These are phyloP conservation scores for Boleophthalmus pectinirostris DNA, from an alignment of 2,113 vertebrate genomes.

Conservation along the genomic window DNA sequence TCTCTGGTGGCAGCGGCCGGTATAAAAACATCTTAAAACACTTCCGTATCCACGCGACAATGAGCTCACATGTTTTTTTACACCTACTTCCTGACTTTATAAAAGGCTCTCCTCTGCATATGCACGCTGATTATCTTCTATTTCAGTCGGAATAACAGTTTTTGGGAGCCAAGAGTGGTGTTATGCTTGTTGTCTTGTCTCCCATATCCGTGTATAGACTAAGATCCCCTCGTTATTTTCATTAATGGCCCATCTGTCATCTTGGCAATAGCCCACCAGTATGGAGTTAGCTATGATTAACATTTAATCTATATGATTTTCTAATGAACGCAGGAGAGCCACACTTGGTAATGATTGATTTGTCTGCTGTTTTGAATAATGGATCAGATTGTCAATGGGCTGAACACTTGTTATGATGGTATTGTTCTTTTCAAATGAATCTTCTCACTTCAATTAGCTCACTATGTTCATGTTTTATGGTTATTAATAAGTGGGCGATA, in stretches of 20 bases:
- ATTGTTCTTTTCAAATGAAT: constrained; percentile 38
- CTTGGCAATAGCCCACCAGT: constrained; percentile 69
- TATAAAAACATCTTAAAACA: constrained; percentile 58
- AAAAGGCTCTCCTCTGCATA: constrained; percentile 20
- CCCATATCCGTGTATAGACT: constrained; percentile 74
- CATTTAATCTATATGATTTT: constrained; percentile 75
- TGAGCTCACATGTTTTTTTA: constrained; percentile 48
- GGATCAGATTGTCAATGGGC: constrained; percentile 30
- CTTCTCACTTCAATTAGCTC: constrained; percentile 20
- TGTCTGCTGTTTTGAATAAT: constrained; percentile 56
- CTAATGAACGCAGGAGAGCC: constrained; percentile 62
- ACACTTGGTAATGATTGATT: constrained; percentile 60
- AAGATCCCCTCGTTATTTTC: constrained; percentile 76
- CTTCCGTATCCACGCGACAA: constrained; percentile 27
- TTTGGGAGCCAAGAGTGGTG: constrained; percentile 64
- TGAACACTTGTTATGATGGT: constrained; percentile 31
- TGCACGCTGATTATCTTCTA: constrained; percentile 49
- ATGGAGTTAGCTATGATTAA: constrained; percentile 71
- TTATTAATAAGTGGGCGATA: not conserved
- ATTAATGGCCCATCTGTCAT: constrained; percentile 82
- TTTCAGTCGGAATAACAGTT: constrained; percentile 62
- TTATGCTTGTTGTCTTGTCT: constrained; percentile 68
- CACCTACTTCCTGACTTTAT: constrained; percentile 53
- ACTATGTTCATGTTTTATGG: constrained; percentile 4
- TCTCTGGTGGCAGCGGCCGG: constrained; percentile 54